Percentiles rank a stretch among this genome's conserved stretches.
Evolutionary conservation across 2,797 vertebrate genomes (phyloP).

Genomic region (Darevskia mixta): DNA sequence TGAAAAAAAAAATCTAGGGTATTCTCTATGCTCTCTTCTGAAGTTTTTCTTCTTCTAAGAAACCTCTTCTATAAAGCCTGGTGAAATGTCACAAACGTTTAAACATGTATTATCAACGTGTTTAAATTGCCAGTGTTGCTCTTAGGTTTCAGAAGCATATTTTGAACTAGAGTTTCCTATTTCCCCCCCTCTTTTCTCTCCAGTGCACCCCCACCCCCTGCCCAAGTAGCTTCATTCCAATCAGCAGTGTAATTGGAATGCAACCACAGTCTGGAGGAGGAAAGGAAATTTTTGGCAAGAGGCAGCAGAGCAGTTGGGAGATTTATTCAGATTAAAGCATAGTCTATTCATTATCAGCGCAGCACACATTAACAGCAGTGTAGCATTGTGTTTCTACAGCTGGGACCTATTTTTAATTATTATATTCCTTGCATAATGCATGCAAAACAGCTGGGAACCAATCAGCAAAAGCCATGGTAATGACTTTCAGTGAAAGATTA

Average conservation of each 20-base stretch:
- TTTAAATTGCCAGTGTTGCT: background rate
- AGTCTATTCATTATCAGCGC: slow-evolving; percentile 78
- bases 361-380: slow-evolving; percentile 62
- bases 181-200: slow-evolving; percentile 74
- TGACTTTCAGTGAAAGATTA: slow-evolving; percentile 63
- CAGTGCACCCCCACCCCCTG: slow-evolving; percentile 79
- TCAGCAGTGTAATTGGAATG: slow-evolving; percentile 81
- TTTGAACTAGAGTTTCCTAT: slow-evolving; percentile 64
- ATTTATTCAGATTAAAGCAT: slow-evolving; percentile 81
- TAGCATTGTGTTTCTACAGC: slow-evolving; percentile 78
- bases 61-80: background rate
- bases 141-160: slow-evolving; percentile 9
- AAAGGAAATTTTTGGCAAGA: slow-evolving; percentile 49
- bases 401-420: slow-evolving; percentile 72
- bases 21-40: background rate
- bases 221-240: slow-evolving; percentile 81
- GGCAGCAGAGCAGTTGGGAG: slow-evolving; percentile 28
- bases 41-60: background rate
- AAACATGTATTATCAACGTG: background rate
- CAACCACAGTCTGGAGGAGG: slow-evolving; percentile 70
- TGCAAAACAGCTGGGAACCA: slow-evolving; percentile 70
- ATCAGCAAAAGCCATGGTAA: slow-evolving; percentile 61
- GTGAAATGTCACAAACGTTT: background rate
- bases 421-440: slow-evolving; percentile 63
- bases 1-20: background rate